phyloP scores from a whole-genome alignment of 1,140 invertebrate genomes.

The Microplitis mediator region DNA sequence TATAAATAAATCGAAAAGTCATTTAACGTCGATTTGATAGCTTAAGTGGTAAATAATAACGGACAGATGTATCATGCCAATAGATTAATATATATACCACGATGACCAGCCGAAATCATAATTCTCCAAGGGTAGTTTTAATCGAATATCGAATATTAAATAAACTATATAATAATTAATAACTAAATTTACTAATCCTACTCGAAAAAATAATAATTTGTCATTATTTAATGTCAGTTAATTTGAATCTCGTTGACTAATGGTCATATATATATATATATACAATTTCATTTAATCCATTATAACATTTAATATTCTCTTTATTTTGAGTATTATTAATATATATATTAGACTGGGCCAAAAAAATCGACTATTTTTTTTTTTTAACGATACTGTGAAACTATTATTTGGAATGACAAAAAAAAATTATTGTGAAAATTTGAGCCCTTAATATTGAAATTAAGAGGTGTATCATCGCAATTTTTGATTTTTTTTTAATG shows the following conservation, averaged over 20 bases:
- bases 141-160: too few relatives aligned
- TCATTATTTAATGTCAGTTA: slow-evolving; percentile 16
- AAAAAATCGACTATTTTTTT: too few relatives aligned
- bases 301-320: neutral
- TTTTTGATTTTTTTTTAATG: too few relatives aligned
- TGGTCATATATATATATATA: slow-evolving; percentile 7
- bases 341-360: too few relatives aligned
- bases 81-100: slow-evolving; percentile 11
- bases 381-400: too few relatives aligned
- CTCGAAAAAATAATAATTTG: slow-evolving; percentile 11
- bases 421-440: too few relatives aligned
- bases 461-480: too few relatives aligned
- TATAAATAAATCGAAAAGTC: slow-evolving; percentile 6
- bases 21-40: slow-evolving; percentile 5
- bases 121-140: neutral
- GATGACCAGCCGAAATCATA: too few relatives aligned
- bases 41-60: slow-evolving; percentile 27
- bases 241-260: slow-evolving; percentile 17
- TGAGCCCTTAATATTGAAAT: too few relatives aligned
- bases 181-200: too few relatives aligned
- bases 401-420: too few relatives aligned
- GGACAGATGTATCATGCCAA: slow-evolving; percentile 18
- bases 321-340: neutral
- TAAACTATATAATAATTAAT: too few relatives aligned
- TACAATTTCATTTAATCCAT: neutral